Conservation (phyloP, 2,888 invertebrate genomes). For the Drosophila atripex region DNA sequence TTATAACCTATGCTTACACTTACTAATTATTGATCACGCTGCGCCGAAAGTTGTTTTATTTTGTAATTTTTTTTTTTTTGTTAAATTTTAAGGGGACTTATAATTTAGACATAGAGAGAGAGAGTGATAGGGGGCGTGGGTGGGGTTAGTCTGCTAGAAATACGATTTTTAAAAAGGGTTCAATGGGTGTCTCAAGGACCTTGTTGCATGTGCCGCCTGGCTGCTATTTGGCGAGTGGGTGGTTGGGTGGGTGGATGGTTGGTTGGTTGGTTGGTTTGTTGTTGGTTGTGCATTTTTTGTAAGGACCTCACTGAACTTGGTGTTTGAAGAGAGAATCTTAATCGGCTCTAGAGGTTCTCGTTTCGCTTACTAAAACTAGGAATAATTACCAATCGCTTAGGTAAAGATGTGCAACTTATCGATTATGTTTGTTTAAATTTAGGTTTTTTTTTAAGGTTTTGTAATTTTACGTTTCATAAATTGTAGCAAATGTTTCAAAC, state of each 20-base stretch:
- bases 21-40: slow-evolving; percentile 78
- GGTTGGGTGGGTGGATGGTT: slow-evolving; percentile 7
- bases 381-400: slow-evolving; percentile 81
- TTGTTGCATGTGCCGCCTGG: slow-evolving; percentile 31
- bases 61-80: slow-evolving; percentile 13
- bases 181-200: background rate
- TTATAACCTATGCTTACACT: slow-evolving; percentile 54
- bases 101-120: slow-evolving; percentile 14
- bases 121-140: slow-evolving; percentile 26
- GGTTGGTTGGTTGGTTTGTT: slow-evolving; percentile 4
- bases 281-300: slow-evolving; percentile 3
- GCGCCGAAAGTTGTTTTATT: slow-evolving; percentile 66
- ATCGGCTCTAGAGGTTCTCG: slow-evolving; percentile 34
- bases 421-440: slow-evolving; percentile 47
- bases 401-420: slow-evolving; percentile 81
- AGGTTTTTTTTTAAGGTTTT: slow-evolving; percentile 41
- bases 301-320: slow-evolving; percentile 29
- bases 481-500: slow-evolving; percentile 59
- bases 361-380: slow-evolving; percentile 66
- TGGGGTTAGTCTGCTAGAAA: slow-evolving; percentile 28
- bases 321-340: slow-evolving; percentile 36
- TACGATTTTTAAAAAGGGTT: background rate
- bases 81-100: slow-evolving; percentile 32
- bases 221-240: slow-evolving; percentile 19
- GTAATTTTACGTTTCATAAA: slow-evolving; percentile 54